A percentile compares a stretch with the other conserved stretches of the same genome.
These are phyloP conservation scores for Drosophila tanythrix DNA, from an alignment of 2,888 invertebrate species.

Conservation along the genomic window DNA sequence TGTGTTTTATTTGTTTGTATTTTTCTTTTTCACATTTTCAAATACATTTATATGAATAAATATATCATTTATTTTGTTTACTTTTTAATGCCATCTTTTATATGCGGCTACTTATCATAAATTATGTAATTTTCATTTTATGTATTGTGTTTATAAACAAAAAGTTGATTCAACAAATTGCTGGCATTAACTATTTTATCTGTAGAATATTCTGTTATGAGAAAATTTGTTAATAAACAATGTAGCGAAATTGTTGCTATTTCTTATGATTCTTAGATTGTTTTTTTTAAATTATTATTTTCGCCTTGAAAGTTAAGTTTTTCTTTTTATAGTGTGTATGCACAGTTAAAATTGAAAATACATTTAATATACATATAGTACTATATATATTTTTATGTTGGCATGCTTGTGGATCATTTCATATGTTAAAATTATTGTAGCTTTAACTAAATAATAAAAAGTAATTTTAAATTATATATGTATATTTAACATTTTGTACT, in stretches of 20 bases:
- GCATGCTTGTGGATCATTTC: slow-evolving; percentile 53
- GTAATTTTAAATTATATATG: slow-evolving; percentile 77
- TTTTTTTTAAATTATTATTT: slow-evolving; percentile 8
- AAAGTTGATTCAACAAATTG: slow-evolving; percentile 54
- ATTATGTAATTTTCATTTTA: slow-evolving; percentile 53
- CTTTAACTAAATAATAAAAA: slow-evolving; percentile 72
- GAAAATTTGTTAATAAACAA: slow-evolving; percentile 40
- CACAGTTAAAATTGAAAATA: slow-evolving; percentile 54
- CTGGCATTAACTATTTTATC: slow-evolving; percentile 54
- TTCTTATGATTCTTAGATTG: slow-evolving; percentile 39
- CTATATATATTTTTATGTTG: slow-evolving; percentile 44
- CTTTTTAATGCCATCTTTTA: slow-evolving; percentile 64
- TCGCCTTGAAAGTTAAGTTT: slow-evolving; percentile 27
- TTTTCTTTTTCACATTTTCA: slow-evolving; percentile 77
- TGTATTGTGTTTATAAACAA: slow-evolving; percentile 51
- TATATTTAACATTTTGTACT: slow-evolving; percentile 82
- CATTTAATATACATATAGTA: slow-evolving; percentile 16
- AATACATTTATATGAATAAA: slow-evolving; percentile 82
- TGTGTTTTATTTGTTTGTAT: slow-evolving; percentile 77
- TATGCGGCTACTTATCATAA: slow-evolving; percentile 68
- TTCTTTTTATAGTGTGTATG: slow-evolving; percentile 31
- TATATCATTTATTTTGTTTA: slow-evolving; percentile 74
- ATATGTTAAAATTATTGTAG: slow-evolving; percentile 66
- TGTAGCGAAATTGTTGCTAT: slow-evolving; percentile 51
- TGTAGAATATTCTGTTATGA: slow-evolving; percentile 40